Evolutionary conservation across 2,113 vertebrate species (phyloP), one percentile per base, ranked within the genome.

Genomic region (Sphyrna mokarran): DNA sequence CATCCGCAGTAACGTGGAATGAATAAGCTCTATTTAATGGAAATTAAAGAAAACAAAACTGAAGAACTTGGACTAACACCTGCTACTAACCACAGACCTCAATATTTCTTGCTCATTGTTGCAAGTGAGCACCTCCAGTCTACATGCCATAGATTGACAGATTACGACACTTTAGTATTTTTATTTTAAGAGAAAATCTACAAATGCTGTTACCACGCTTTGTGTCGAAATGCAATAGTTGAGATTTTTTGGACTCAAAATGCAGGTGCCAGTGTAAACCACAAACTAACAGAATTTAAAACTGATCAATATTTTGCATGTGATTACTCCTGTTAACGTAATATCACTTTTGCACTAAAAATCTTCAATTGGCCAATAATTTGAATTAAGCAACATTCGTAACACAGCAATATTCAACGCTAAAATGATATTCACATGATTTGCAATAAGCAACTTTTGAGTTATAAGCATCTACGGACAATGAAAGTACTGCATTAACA

Each of bases 1-100:
- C 98, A 9, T 99, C 98, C 20, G 98, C 98, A 0, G 98, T 99
- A 43, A 99, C 98, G 61, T 99, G 98, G 97, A 99, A 99, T 90
- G 98, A 99, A 96, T 98, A 98, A 0, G 97, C 97, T 40, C 97
- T 96, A 91, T 87, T 72, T 63, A 86, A 58, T 5, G 26, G 23
- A 63, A 37, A 14, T 66, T 85, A 85, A 95, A 95, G 33, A 29
- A 80, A 66, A 78, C 95, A 96, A 85, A 97, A 96, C 94, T 94
- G 93, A 94, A 94, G 93, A 37, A 40, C 48, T 94, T 94, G 63
- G 93, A 37, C 40, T 76, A 48, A 95, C 69, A 43, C 72, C 40
- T 95, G 94, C 69, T 72, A 63, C 87, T 61, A 54, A 72, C 26
- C 40, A 43, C 26, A 43, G 11, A 13, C 54, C 43, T 29, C 18